A percentile compares a stretch with the other conserved stretches of the same genome.
phyloP scores from a whole-genome alignment of 2,888 invertebrate species.

The Diadegma fenestrale region DNA sequence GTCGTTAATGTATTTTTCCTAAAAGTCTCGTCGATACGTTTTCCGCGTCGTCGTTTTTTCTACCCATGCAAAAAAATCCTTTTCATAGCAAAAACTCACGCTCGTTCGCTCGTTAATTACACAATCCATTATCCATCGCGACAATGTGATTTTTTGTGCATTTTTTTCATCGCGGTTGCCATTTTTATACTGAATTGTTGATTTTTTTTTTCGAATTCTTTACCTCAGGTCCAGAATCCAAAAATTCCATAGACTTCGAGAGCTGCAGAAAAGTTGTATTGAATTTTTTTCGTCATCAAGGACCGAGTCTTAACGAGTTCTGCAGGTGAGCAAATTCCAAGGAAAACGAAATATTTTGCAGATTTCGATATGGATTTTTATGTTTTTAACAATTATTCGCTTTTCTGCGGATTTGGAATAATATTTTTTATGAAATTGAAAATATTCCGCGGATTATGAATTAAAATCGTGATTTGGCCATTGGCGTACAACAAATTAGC shows the following conservation, averaged over 20 bases:
- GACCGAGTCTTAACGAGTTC: background rate
- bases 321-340: too few relatives aligned
- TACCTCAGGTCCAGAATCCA: background rate
- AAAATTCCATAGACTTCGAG: background rate
- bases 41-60: background rate
- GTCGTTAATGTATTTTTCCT: background rate
- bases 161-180: background rate
- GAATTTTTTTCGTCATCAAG: background rate
- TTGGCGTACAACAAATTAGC: background rate
- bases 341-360: too few relatives aligned
- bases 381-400: too few relatives aligned
- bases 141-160: background rate
- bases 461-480: background rate
- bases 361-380: too few relatives aligned
- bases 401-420: too few relatives aligned
- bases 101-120: background rate
- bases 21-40: background rate
- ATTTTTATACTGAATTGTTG: background rate
- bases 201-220: background rate
- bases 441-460: too few relatives aligned
- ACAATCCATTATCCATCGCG: background rate
- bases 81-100: background rate
- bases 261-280: background rate
- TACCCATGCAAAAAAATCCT: background rate
- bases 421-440: too few relatives aligned